phyloP scores from a whole-genome alignment of 2,797 vertebrate genomes.

The Bradypodion ventrale region DNA sequence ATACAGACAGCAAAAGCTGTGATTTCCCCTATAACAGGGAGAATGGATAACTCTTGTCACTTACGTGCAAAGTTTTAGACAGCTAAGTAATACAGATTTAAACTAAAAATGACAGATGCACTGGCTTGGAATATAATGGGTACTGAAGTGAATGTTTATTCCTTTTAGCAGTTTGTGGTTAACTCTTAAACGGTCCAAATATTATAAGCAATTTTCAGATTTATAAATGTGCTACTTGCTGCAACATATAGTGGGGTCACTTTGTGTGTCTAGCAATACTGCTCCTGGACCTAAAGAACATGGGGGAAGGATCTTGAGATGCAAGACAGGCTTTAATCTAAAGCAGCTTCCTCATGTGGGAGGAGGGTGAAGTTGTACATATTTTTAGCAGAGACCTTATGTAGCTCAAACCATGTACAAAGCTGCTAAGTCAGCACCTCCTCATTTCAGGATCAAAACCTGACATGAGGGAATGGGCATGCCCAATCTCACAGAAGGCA shows the following conservation, averaged over 20 bases:
- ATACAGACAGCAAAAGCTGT: conserved; percentile 61
- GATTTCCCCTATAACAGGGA: conserved; percentile 67
- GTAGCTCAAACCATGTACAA: too few relatives aligned
- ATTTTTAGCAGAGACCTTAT: too few relatives aligned
- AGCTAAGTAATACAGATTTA: conserved; percentile 78
- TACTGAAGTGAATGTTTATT: conserved; percentile 76
- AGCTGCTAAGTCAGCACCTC: too few relatives aligned
- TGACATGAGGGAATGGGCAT: too few relatives aligned
- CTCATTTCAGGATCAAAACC: too few relatives aligned
- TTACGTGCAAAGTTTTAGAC: conserved; percentile 76
- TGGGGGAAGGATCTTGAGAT: conserved; percentile 49
- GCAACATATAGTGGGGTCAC: conserved; percentile 21
- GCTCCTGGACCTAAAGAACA: conserved; percentile 37
- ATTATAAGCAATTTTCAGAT: conserved; percentile 56
- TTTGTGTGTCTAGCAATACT: conserved; percentile 23
- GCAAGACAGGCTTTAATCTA: conserved; percentile 26
- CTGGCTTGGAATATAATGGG: conserved; percentile 73
- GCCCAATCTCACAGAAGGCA: too few relatives aligned
- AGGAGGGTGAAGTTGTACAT: too few relatives aligned
- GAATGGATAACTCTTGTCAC: conserved; percentile 72
- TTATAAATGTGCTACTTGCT: conserved; percentile 41
- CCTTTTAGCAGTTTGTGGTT: conserved; percentile 68
- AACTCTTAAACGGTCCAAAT: conserved; percentile 65
- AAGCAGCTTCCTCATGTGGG: neutral
- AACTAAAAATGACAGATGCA: conserved; percentile 77